Conservation (phyloP, 2,888 invertebrate genomes). For the Helobdella robusta region DNA sequence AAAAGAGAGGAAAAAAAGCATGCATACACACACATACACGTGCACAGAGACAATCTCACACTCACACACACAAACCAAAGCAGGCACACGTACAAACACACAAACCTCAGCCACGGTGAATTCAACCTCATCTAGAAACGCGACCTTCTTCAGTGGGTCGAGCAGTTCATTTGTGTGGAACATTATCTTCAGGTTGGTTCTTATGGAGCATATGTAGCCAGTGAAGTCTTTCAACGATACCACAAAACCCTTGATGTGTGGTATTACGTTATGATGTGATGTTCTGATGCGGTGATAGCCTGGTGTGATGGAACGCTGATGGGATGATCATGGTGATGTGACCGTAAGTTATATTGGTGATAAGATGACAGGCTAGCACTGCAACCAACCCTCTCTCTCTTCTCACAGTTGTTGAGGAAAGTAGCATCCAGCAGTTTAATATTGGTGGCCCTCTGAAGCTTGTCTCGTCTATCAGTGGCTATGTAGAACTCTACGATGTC, state of each 20-base stretch:
- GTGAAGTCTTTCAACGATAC: slow-evolving; percentile 22
- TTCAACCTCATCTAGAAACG: slow-evolving; percentile 72
- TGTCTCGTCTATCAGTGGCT: slow-evolving; percentile 89
- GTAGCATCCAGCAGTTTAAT: slow-evolving; percentile 63
- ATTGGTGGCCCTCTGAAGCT: slow-evolving; percentile 82
- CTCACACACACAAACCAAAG: no score
- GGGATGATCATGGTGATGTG: no score
- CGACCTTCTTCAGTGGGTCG: slow-evolving; percentile 73
- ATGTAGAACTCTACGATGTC: slow-evolving; percentile 92
- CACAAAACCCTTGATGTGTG: slow-evolving; percentile 23
- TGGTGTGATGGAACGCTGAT: no score
- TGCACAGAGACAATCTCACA: no score
- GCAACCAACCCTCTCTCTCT: slow-evolving; percentile 15
- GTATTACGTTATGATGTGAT: no score
- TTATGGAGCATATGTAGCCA: slow-evolving; percentile 22
- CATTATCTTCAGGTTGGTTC: slow-evolving; percentile 57
- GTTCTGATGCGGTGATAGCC: no score
- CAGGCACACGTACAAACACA: no score
- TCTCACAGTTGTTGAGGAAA: slow-evolving; percentile 22
- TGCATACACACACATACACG: no score
- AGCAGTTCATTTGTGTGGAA: slow-evolving; percentile 94
- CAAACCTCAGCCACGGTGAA: slow-evolving; percentile 69
- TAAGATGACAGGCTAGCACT: no score
- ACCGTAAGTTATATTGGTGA: no score
- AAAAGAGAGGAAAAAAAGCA: no score